Evolutionary conservation across 2,113 vertebrate species (phyloP).

Genomic region (western clawed frog (Xenopus tropicalis)): DNA sequence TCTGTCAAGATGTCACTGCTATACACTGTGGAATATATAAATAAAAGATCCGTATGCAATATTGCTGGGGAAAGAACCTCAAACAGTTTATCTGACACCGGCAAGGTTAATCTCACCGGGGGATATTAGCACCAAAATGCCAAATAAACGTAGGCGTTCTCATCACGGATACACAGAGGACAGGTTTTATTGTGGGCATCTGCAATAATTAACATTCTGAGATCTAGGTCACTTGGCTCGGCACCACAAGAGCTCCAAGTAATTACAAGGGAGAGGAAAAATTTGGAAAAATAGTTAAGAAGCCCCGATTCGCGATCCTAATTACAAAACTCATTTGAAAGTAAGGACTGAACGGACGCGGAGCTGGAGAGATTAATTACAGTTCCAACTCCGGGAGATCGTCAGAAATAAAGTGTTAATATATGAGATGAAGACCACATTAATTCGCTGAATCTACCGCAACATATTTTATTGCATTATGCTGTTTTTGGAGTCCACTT

Average conservation of each 20-base stretch:
- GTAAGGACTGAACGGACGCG: constrained; percentile 29
- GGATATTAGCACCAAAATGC: constrained; percentile 2
- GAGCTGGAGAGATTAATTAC: constrained; percentile 42
- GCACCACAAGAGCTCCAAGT: constrained; percentile 27
- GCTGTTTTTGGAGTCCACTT: not conserved
- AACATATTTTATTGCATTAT: not conserved
- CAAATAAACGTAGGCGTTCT: constrained; percentile 4
- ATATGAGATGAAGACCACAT: constrained; percentile 26
- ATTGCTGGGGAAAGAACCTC: not conserved
- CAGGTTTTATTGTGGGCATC: constrained; percentile 6
- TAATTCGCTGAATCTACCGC: constrained; percentile 6
- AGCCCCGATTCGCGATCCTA: constrained; percentile 21
- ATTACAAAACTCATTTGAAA: constrained; percentile 40
- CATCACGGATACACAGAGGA: constrained; percentile 7
- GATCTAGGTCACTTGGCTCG: constrained; percentile 30
- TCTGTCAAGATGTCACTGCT: too few species aligned
- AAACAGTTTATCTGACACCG: not conserved
- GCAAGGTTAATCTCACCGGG: not conserved
- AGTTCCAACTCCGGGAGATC: constrained; percentile 22
- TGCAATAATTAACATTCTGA: constrained; percentile 27
- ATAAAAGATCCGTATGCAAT: not conserved
- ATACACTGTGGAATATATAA: too few species aligned
- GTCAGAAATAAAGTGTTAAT: constrained; percentile 18
- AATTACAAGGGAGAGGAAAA: constrained; percentile 32
- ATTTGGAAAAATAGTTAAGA: constrained; percentile 27